phyloP scores from a whole-genome alignment of 2,797 vertebrate species.

The Zalophus californianus region DNA sequence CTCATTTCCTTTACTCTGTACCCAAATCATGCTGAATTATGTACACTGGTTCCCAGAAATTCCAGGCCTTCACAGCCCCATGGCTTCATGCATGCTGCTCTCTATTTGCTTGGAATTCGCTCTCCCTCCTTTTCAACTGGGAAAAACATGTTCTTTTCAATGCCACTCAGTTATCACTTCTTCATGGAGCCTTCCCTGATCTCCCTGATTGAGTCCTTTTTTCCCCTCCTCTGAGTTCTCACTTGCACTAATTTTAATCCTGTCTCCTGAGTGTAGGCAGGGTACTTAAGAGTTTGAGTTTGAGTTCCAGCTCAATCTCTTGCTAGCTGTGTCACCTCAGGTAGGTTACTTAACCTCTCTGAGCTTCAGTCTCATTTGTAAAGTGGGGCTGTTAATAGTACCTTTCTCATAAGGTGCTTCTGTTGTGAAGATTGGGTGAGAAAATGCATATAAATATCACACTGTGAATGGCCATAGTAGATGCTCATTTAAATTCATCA shows the following conservation, averaged over 20 bases:
- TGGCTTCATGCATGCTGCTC: neutral
- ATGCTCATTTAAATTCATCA: neutral
- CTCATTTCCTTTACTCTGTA: neutral
- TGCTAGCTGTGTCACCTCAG: neutral
- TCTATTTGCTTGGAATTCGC: neutral
- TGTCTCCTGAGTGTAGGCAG: neutral
- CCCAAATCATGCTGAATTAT: neutral
- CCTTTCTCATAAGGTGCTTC: neutral
- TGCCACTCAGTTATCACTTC: neutral
- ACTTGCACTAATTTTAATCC: neutral
- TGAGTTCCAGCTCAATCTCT: neutral
- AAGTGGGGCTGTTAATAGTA: neutral
- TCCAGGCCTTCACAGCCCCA: neutral
- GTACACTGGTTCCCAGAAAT: neutral
- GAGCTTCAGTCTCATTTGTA: neutral
- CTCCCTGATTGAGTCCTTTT: too few species aligned
- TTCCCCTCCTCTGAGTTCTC: neutral
- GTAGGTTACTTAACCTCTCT: constrained; percentile 8
- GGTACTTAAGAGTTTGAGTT: neutral
- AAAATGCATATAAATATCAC: neutral
- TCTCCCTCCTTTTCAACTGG: neutral
- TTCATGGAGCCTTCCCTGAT: neutral
- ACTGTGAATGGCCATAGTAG: neutral
- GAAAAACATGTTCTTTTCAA: neutral
- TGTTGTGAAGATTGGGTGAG: neutral